Evolutionary conservation across 2,888 invertebrate genomes (phyloP), one percentile per base, ranked within the genome.

Genomic region (Tipula helvola): DNA sequence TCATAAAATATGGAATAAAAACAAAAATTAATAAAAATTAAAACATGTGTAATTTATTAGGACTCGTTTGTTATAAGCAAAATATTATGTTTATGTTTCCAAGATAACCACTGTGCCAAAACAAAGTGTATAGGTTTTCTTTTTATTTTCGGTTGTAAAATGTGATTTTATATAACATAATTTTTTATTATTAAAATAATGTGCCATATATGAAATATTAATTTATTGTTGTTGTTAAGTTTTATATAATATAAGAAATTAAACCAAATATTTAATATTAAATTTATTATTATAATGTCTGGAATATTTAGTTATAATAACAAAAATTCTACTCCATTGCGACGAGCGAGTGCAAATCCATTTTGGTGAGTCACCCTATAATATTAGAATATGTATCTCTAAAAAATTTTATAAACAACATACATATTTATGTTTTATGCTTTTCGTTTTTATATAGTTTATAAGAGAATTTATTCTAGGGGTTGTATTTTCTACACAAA

Each of bases 221-320:
- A 71, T 71, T 71, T 71, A 71, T 71, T 71, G 71, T 71, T 71
- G 71, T 71, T 71, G 71, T 71, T 71, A 71, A 71, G 71, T 71
- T 71, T 71, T 71, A 71, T 71, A 52, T 52, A 28, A 71, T 28
- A 28, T 28, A 71, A 71, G 28, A 71, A 71, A 71, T 71, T 71
- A 71, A 71, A 71, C 28, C 28, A 71, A 71, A 71, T 71, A 71
- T 71, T 28, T 28, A 71, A 7, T 16, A n/a, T n/a, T 71, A 71
- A 8, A 28, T 28, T 28, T 71, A 57, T 57, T 57, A 57, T 84
- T 87, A 90, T 88, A 88, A 91, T 91, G 91, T 89, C 92, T 88
- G 90, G 91, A 88, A 89, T 91, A 88, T 91, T 90, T 90, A 90
- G 91, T 87, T 89, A 89, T 87, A 89, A 89, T 87, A 83, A 44